Conservation (phyloP, 92 coral and sea anemone genomes). For the Paramuricea clavata region DNA sequence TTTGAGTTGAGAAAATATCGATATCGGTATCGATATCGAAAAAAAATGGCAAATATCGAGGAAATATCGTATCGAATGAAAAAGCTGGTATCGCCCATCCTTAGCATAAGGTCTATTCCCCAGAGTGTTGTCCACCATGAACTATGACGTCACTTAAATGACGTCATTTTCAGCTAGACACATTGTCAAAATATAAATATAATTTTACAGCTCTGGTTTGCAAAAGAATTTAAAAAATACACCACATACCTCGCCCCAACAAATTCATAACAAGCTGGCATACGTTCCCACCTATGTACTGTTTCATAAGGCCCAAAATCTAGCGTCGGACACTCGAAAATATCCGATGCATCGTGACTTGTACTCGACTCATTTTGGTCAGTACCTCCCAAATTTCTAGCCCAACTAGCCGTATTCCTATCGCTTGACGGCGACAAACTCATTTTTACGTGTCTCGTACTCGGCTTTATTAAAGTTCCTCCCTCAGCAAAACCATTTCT, state of each 20-base stretch:
- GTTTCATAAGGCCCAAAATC: constrained; percentile 90
- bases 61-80: no score
- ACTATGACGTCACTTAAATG: no score
- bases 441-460: background rate
- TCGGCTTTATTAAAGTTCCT: background rate
- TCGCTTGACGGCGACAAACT: constrained; percentile 32
- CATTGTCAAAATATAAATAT: no score
- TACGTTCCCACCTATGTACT: constrained; percentile 86
- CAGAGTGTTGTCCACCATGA: no score
- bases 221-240: background rate
- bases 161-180: background rate
- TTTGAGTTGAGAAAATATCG: no score
- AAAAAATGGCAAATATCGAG: no score
- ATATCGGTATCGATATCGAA: no score
- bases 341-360: constrained; percentile 62
- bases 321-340: constrained; percentile 81
- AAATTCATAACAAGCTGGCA: constrained; percentile 97
- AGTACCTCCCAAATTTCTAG: background rate
- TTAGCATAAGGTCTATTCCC: no score
- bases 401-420: constrained; percentile 7
- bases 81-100: no score
- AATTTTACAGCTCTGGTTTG: no score
- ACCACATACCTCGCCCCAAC: constrained; percentile 75
- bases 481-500: constrained; percentile 1
- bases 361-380: constrained; percentile 2